Evolutionary conservation across 92 coral and sea anemone species (phyloP).

Genomic region (Umimayanthus kanabou): DNA sequence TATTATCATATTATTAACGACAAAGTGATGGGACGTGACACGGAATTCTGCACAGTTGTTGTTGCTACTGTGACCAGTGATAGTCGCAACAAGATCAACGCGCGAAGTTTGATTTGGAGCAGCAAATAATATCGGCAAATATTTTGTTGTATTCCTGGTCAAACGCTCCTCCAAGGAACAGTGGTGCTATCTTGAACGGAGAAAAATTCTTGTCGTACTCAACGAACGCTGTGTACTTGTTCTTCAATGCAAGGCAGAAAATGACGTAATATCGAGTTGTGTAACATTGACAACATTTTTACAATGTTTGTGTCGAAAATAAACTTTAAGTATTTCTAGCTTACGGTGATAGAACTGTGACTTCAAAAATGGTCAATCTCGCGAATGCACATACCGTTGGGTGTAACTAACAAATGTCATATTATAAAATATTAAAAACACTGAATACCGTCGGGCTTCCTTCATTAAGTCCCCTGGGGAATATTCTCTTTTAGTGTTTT

Average conservation of each 20-base stretch:
- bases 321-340: too few species aligned
- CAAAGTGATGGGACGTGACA: conserved; percentile 91
- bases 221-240: conserved; percentile 56
- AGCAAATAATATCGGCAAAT: conserved; percentile 51
- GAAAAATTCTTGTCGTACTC: conserved; percentile 64
- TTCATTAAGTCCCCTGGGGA: too few species aligned
- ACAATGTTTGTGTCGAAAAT: too few species aligned
- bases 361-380: too few species aligned
- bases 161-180: conserved; percentile 86
- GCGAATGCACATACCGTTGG: too few species aligned
- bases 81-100: conserved; percentile 89
- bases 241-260: conserved; percentile 23
- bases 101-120: conserved; percentile 64
- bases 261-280: too few species aligned
- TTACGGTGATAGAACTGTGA: too few species aligned
- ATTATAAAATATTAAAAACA: too few species aligned
- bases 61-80: conserved; percentile 93
- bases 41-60: conserved; percentile 92
- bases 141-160: conserved; percentile 89
- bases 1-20: conserved; percentile 51
- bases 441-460: too few species aligned
- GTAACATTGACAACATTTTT: too few species aligned
- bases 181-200: conserved; percentile 67
- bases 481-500: too few species aligned
- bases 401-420: too few species aligned